phyloP scores from a whole-genome alignment of 2,113 vertebrate species.

The Spilogale gracilis region DNA sequence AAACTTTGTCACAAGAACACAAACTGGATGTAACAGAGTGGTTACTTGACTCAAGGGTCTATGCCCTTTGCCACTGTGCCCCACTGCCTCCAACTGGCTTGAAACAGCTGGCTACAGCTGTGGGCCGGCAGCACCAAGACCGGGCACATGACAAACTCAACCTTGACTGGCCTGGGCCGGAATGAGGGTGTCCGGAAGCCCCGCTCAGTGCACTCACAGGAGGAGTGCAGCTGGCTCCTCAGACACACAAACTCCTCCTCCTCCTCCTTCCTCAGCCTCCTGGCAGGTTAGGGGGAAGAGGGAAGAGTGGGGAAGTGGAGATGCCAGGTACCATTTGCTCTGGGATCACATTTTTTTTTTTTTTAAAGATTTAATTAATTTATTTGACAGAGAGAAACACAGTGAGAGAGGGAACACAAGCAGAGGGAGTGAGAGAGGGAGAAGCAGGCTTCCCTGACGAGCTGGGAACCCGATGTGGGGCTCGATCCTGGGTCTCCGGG shows the following conservation, averaged over 20 bases:
- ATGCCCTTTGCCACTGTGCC: not conserved
- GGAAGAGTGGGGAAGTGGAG: not conserved
- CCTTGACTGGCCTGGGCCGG: not conserved
- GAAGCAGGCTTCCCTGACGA: too few relatives aligned
- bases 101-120: not conserved
- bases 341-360: not conserved
- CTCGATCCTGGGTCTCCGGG: too few relatives aligned
- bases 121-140: not conserved
- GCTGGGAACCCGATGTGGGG: too few relatives aligned
- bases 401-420: too few relatives aligned
- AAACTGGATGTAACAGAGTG: not conserved
- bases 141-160: not conserved
- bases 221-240: not conserved
- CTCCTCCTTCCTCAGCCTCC: not conserved
- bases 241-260: not conserved
- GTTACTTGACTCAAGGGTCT: not conserved
- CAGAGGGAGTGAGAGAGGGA: too few relatives aligned
- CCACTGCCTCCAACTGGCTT: not conserved
- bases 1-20: not conserved
- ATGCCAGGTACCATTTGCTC: not conserved
- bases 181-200: not conserved
- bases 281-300: not conserved
- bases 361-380: too few relatives aligned
- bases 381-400: too few relatives aligned
- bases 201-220: not conserved